Evolutionary conservation across 2,888 invertebrate species (phyloP), one percentile per base, ranked within the genome.

Genomic region (Spisula subtruncata): DNA sequence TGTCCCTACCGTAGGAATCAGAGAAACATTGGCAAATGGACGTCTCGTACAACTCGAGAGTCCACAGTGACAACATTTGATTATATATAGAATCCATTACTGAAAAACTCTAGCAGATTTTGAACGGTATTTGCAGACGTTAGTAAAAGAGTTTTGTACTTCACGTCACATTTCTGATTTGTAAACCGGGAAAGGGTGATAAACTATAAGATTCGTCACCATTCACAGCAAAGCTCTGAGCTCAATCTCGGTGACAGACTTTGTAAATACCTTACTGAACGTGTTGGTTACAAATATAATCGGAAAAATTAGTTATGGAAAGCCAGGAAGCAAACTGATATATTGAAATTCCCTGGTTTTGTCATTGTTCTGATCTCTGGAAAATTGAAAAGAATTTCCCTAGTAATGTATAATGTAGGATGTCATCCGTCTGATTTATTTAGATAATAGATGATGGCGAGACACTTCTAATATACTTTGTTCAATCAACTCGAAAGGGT

Each of bases 31-130:
- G 81, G 6, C 8, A 48, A 81, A n/a, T n/a, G n/a, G n/a, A 75
- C 75, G 75, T 32, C 29, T 75, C 82, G 82, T 56, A 48, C 56
- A 5, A 20, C 41, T 60, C 29, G 18, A 18, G 20, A 20, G 35
- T 83, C 83, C 51, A 12, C 32, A 79, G 75, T 54, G 81, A 84
- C 87, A 79, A 81, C n/a, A 56, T 84, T 81, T 84, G 83, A 86
- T 89, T 89, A 85, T 51, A 71, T 25, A 32, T 20, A 75, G 16
- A 79, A 83, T 87, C 66, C 83, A 87, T 83, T 87, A 87, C 35
- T 83, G 48, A 82, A 51, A 51, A 48, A 35, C 18, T 79, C 85
- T 32, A 25, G 29, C 46, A 75, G 46, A 51, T 18, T 29, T 29
- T 54, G 54, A 79, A 85, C 79, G 29, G 51, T 48, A 18, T 79